These are phyloP conservation scores for Nansenia antarctica DNA, from an alignment of 2,113 vertebrate genomes.

Conservation along the genomic window DNA sequence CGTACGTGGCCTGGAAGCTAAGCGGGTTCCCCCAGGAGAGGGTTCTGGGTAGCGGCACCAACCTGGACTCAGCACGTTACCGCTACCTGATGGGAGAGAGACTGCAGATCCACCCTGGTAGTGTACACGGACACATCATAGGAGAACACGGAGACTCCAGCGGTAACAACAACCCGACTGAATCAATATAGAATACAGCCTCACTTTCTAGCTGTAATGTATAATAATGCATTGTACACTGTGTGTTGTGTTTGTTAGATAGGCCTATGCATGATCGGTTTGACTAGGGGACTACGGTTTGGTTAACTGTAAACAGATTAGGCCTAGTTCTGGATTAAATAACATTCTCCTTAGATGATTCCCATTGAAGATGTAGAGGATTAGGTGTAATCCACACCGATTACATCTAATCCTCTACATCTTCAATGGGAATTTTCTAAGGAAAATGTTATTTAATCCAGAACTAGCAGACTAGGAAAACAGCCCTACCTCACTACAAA, in stretches of 20 bases:
- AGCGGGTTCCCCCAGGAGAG: constrained; percentile 55
- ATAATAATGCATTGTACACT: no score
- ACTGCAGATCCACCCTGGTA: constrained; percentile 45
- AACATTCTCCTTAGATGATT: background rate
- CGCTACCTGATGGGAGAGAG: constrained; percentile 53
- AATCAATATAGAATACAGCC: background rate
- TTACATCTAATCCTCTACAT: no score
- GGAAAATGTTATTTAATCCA: no score
- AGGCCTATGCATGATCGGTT: background rate
- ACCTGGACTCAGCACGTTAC: constrained; percentile 63
- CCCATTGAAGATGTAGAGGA: background rate
- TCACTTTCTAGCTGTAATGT: no score
- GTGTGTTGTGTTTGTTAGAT: no score
- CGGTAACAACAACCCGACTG: constrained; percentile 28
- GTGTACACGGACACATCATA: constrained; percentile 55
- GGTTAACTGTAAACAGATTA: background rate
- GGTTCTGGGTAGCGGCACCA: constrained; percentile 59
- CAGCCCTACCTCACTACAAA: no score
- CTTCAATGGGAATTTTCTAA: no score
- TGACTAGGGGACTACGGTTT: background rate
- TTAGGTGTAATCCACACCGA: no score
- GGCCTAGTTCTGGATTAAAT: background rate
- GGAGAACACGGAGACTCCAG: constrained; percentile 63
- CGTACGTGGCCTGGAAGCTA: constrained; percentile 65
- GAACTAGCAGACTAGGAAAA: no score